Base-by-base conservation (phyloP, 37 sponge, comb jelly and placozoan genomes). In the Diacarnus erythraeanus region DNA sequence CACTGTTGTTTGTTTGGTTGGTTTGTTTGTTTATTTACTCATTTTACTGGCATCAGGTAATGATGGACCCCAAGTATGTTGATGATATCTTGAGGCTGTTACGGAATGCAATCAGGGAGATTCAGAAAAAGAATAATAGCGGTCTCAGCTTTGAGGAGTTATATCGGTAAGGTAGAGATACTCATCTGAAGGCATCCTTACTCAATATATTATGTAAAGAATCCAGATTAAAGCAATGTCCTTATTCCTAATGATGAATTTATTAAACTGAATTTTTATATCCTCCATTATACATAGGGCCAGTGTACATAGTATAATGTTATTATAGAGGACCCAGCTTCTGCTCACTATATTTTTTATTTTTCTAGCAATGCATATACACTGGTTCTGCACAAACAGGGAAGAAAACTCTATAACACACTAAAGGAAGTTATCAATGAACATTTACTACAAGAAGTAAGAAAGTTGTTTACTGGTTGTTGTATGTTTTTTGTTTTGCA, bases 71-170 rank as follows among this genome's bases (percentile, higher is more conserved):
- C 0, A 91, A 91, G 51, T 96, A 94, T 81, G 94, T 96, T 51
- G 92, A 96, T 27, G 95, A 94, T 75, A 98, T 94, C 56, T 80
- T 94, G 84, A 80, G 77, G 29, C 77, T 98, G 75, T 75, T 98
- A 36, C 84, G 91, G 75, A 96, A 96, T 74, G 99, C 99, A 37
- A 98, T 98, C 36, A 84, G 87, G 20, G 97, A 96, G 61, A 98
- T 98, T 34, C 99, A 96, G 79, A 98, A 94, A 79, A 98, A 98
- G 78, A 96, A 98, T 72, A 98, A 98, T 65, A 96, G 99, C 59
- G 99, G 99, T 5, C 92, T 98, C 38, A 95, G 96, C 64, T 98
- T 96, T 78, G 99, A 98, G 72, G 99, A 98, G 78, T 81, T 98
- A 43, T 98, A 98, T 54, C 83, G 95, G 95, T 95, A 29, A n/a